A percentile compares a stretch with the other conserved stretches of the same genome.
Evolutionary conservation across 2,113 vertebrate species (phyloP).

Genomic region (Terrapene triunguis): DNA sequence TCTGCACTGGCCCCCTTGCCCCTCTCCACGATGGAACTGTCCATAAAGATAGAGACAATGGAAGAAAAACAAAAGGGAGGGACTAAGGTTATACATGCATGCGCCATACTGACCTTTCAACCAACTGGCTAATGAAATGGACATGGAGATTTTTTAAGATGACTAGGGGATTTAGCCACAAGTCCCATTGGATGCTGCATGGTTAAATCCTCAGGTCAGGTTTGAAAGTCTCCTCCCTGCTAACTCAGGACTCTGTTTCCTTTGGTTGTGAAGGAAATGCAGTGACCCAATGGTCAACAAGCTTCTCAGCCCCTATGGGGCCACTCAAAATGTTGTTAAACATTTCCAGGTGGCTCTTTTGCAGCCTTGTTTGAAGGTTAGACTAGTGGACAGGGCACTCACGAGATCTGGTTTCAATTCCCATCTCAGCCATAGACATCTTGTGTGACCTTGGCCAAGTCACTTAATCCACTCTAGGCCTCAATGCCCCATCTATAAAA

Average conservation of each 20-base stretch:
- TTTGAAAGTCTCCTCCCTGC: too few species aligned
- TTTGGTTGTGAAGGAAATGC: not conserved
- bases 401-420: not conserved
- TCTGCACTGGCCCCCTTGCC: not conserved
- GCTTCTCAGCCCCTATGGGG: not conserved
- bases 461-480: not conserved
- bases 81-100: rapidly evolving
- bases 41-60: not conserved
- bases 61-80: not conserved
- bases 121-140: not conserved
- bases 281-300: not conserved
- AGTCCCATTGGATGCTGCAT: too few species aligned
- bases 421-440: not conserved
- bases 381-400: not conserved
- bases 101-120: not conserved
- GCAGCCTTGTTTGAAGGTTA: not conserved
- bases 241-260: too few species aligned
- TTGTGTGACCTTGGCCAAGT: not conserved
- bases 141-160: not conserved
- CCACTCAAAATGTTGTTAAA: not conserved
- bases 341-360: not conserved
- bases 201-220: too few species aligned
- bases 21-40: not conserved
- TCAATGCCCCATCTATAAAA: not conserved
- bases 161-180: not conserved